These are phyloP conservation scores for Uropsilus gracilis DNA, from an alignment of 2,113 vertebrate species.

Conservation along the genomic window DNA sequence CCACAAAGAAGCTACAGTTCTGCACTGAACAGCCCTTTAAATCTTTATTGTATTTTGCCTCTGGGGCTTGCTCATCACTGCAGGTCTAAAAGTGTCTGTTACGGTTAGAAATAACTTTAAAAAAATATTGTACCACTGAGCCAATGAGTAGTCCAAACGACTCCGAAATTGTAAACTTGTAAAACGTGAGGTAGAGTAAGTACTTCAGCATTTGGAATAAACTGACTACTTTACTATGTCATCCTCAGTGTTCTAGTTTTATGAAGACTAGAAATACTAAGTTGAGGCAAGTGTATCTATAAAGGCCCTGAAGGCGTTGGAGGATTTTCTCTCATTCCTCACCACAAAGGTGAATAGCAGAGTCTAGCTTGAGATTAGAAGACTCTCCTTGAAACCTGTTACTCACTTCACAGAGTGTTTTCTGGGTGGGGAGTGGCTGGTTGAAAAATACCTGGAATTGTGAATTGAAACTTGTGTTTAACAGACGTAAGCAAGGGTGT, in stretches of 20 bases:
- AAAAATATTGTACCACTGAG: conserved; percentile 72
- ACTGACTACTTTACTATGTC: conserved; percentile 29
- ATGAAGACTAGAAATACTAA: conserved; percentile 54
- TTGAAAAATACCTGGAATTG: not conserved
- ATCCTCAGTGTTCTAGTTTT: conserved; percentile 56
- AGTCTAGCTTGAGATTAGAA: not conserved
- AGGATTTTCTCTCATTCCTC: conserved; percentile 30
- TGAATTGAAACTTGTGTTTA: not conserved
- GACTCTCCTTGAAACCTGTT: conserved; percentile 26
- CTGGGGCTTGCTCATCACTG: conserved; percentile 71
- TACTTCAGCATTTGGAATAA: conserved; percentile 54
- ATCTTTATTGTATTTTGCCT: conserved; percentile 75
- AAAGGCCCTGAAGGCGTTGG: conserved; percentile 54
- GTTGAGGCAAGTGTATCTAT: conserved; percentile 12
- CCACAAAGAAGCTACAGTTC: conserved; percentile 4
- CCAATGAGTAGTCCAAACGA: conserved; percentile 57
- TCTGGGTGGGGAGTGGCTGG: not conserved
- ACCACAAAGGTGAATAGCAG: conserved; percentile 37
- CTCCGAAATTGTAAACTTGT: conserved; percentile 72
- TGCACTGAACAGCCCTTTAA: conserved; percentile 64
- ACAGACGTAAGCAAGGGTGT: not conserved
- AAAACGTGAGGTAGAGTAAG: conserved; percentile 68
- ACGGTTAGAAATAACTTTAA: conserved; percentile 68
- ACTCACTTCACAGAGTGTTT: not conserved
- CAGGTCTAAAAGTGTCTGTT: conserved; percentile 70